Percentiles rank a stretch among this genome's conserved stretches.
phyloP scores from a whole-genome alignment of 2,113 vertebrate species.

The Zeus faber region DNA sequence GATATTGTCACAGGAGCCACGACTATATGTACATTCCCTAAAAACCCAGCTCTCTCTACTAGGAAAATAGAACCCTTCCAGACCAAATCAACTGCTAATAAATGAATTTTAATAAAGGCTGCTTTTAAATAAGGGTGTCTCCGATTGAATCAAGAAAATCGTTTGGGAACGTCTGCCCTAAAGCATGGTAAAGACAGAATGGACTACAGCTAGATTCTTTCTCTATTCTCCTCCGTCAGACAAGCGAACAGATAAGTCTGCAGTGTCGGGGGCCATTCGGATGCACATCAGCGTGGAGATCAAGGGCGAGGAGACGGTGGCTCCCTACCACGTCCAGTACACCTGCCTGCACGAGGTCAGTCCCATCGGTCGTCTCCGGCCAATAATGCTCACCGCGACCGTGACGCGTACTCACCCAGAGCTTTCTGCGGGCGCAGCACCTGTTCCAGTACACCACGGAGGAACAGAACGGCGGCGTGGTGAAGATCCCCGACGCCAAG shows the following conservation, averaged over 20 bases:
- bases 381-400: not conserved
- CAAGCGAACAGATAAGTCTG: slow-evolving; percentile 96
- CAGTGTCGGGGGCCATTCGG: slow-evolving; percentile 93
- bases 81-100: too few relatives aligned
- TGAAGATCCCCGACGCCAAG: slow-evolving; percentile 95
- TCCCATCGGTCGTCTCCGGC: slow-evolving; percentile 2
- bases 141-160: too few relatives aligned
- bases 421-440: slow-evolving; percentile 75
- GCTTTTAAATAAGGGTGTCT: too few relatives aligned
- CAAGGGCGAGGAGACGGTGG: slow-evolving; percentile 97
- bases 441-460: slow-evolving; percentile 96
- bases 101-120: too few relatives aligned
- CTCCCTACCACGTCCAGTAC: slow-evolving; percentile 95
- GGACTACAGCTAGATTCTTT: too few relatives aligned
- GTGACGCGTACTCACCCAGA: not conserved
- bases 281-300: slow-evolving; percentile 98
- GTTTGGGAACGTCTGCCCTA: too few relatives aligned
- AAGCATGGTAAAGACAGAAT: too few relatives aligned
- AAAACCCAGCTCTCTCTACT: too few relatives aligned
- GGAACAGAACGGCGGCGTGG: slow-evolving; percentile 88
- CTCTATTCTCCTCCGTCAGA: slow-evolving; percentile 71
- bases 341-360: slow-evolving; percentile 97
- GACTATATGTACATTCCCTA: too few relatives aligned
- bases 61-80: too few relatives aligned
- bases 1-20: too few relatives aligned